These are phyloP conservation scores for Xyliphius kryptos DNA, from an alignment of 2,113 vertebrate genomes.

Conservation along the genomic window DNA sequence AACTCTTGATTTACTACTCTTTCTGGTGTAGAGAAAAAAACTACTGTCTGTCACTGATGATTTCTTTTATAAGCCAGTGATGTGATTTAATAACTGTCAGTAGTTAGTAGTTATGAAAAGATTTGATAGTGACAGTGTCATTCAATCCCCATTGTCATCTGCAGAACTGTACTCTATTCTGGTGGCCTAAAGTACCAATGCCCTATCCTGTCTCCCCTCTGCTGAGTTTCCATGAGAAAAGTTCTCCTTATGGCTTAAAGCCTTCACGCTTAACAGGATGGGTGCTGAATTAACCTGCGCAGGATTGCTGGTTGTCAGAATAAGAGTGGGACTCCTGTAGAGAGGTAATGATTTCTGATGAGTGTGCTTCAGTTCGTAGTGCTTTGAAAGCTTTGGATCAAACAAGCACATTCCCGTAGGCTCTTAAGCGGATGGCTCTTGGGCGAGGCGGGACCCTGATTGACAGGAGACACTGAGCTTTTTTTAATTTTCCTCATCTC, in stretches of 20 bases:
- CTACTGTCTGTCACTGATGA: too few relatives aligned
- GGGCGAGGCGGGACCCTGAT: conserved; percentile 67
- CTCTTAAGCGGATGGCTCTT: conserved; percentile 66
- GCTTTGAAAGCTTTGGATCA: conserved; percentile 71
- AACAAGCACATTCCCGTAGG: conserved; percentile 74
- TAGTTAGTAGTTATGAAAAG: conserved; percentile 20
- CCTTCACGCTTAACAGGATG: conserved; percentile 50
- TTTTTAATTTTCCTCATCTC: conserved; percentile 74
- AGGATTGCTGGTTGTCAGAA: conserved; percentile 60
- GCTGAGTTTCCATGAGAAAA: too few relatives aligned
- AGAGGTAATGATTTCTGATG: conserved; percentile 71
- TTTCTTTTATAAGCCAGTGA: conserved; percentile 9
- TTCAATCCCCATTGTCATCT: too few relatives aligned
- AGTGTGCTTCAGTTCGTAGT: conserved; percentile 54
- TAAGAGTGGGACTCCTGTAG: conserved; percentile 56
- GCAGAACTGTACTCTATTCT: too few relatives aligned
- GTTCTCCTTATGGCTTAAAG: too few relatives aligned
- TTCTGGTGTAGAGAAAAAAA: background rate
- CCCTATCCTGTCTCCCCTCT: too few relatives aligned
- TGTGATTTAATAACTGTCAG: conserved; percentile 32
- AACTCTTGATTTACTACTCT: background rate
- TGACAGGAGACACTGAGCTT: conserved; percentile 69
- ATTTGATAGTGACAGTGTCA: conserved; percentile 12
- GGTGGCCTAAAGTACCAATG: too few relatives aligned
- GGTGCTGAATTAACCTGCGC: conserved; percentile 52